These are phyloP conservation scores for Muscina levida DNA, from an alignment of 2,888 invertebrate genomes.

Conservation along the genomic window DNA sequence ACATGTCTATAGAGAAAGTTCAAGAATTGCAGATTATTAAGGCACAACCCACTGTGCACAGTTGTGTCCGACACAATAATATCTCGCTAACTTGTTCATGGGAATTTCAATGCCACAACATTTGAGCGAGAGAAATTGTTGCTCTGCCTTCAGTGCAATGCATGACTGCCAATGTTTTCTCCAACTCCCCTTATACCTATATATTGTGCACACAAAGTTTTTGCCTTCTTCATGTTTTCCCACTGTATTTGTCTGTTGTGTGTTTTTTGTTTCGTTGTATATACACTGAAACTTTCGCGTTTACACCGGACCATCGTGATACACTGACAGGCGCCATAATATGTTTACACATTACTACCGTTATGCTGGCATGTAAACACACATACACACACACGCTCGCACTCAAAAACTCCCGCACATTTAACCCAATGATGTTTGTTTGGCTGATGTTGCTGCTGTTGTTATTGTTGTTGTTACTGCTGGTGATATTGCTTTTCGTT, in stretches of 20 bases:
- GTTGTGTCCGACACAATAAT: background rate
- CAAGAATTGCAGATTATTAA: no score
- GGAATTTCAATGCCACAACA: conserved; percentile 42
- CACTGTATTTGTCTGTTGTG: background rate
- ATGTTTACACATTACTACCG: no score
- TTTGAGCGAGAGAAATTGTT: conserved; percentile 1
- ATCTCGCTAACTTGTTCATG: conserved; percentile 27
- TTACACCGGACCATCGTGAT: no score
- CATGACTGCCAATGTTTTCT: no score
- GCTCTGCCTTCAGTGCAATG: no score
- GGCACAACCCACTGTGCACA: no score
- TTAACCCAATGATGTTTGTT: conserved; percentile 1
- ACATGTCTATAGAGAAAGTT: no score
- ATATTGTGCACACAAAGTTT: no score
- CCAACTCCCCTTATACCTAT: no score
- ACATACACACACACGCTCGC: background rate
- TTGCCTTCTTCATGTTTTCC: background rate
- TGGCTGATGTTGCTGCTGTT: no score
- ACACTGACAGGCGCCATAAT: no score
- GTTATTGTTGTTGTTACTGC: conserved; percentile 15
- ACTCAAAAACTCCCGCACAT: background rate
- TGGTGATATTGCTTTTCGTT: conserved; percentile 6
- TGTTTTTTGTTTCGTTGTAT: background rate
- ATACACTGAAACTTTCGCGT: conserved; percentile 5
- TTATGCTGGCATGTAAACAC: background rate